These are phyloP conservation scores for Bombyx huttoni DNA, from an alignment of 2,888 invertebrate species.

Conservation along the genomic window DNA sequence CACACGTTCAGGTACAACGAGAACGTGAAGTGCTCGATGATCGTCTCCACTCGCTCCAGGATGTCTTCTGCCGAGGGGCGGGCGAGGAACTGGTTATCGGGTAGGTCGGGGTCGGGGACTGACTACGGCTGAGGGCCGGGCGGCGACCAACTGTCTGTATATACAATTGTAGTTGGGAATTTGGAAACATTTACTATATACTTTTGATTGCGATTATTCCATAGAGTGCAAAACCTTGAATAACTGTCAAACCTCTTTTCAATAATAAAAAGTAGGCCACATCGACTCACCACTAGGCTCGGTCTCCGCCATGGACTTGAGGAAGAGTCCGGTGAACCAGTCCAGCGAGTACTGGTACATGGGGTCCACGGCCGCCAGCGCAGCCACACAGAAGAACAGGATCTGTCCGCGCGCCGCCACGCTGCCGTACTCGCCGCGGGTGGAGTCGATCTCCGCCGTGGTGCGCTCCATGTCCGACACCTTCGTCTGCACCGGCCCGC, in stretches of 20 bases:
- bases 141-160: too few relatives aligned
- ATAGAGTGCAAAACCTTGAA: too few relatives aligned
- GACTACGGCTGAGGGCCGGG: too few relatives aligned
- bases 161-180: too few relatives aligned
- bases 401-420: constrained; percentile 90
- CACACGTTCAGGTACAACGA: constrained; percentile 89
- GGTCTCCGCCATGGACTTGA: constrained; percentile 79
- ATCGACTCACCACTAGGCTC: constrained; percentile 72
- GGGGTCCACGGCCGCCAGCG: constrained; percentile 89
- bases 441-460: constrained; percentile 85
- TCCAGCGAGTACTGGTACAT: constrained; percentile 97
- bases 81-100: too few relatives aligned
- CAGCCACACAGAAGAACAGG: constrained; percentile 89
- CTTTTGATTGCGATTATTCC: too few relatives aligned
- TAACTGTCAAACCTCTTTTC: background rate
- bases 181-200: too few relatives aligned
- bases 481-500: constrained; percentile 67
- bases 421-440: constrained; percentile 85
- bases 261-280: too few relatives aligned
- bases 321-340: constrained; percentile 90
- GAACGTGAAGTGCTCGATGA: constrained; percentile 87
- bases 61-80: constrained; percentile 72
- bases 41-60: constrained; percentile 79
- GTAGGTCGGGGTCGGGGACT: too few relatives aligned
- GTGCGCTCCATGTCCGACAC: constrained; percentile 88